These are phyloP conservation scores for Aphis craccivora DNA, from an alignment of 1,140 invertebrate species.

Conservation along the genomic window DNA sequence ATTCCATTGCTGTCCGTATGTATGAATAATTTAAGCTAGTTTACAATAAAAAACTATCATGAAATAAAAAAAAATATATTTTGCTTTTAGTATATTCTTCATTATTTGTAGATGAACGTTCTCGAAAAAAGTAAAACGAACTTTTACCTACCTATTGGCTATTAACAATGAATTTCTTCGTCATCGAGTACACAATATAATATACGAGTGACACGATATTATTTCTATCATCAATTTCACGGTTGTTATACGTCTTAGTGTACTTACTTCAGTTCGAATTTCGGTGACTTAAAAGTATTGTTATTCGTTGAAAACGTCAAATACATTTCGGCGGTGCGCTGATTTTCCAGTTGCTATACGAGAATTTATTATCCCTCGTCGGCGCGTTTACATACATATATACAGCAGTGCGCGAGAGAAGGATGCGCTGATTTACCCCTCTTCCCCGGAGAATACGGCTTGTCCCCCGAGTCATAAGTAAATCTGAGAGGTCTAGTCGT, in stretches of 20 bases:
- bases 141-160: too few species aligned
- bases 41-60: not conserved
- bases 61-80: not conserved
- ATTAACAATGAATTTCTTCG: not conserved
- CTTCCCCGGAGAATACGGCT: not conserved
- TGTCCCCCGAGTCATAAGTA: not conserved
- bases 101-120: not conserved
- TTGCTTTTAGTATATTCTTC: not conserved
- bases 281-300: not conserved
- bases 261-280: not conserved
- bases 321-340: not conserved
- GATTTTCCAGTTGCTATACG: not conserved
- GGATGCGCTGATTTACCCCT: not conserved
- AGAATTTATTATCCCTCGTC: slow-evolving; percentile 23
- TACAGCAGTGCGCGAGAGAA: not conserved
- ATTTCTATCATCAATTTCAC: not conserved
- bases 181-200: not conserved
- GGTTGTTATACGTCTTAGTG: not conserved
- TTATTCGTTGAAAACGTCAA: not conserved
- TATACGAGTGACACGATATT: not conserved
- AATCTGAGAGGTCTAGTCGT: slow-evolving; percentile 22
- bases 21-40: not conserved
- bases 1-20: not conserved
- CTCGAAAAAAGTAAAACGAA: not conserved
- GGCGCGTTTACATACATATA: not conserved